Evolutionary conservation across 2,113 vertebrate genomes (phyloP), one percentile per base, ranked within the genome.

Genomic region (Typhlomys cinereus): DNA sequence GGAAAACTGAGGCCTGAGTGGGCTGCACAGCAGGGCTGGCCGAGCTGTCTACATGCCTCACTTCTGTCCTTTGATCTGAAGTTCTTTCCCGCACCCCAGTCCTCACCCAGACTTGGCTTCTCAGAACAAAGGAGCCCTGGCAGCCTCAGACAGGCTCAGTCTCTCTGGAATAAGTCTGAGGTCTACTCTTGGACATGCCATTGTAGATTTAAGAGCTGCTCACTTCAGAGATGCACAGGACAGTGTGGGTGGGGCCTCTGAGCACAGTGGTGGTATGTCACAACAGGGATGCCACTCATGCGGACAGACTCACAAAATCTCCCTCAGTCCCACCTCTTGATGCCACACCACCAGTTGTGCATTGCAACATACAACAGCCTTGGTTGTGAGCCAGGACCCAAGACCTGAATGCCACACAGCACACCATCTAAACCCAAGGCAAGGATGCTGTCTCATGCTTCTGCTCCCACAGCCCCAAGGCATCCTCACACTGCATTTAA

Each of bases 51-150:
- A 1, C 8, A 20, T 10, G 3, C 7, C 25, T 25, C 79, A 74
- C 6, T 18, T 25, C 57, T 4, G 0, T 27, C 3, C 13, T 36
- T 34, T 25, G 3, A 41, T 29, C 75, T 29, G 10, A 41, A 54
- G n/a, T 48, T 75, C 12, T 41, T 44, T 9, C 27, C 12, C 27
- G 21, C 59, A 2, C 36, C 27, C 21, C n/a, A 4, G 8, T 10
- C 1, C 6, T 17, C 27, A 44, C 23, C 36, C 17, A 34, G 36
- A 73, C 69, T 61, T 7, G 25, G 52, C 41, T 2, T 14, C 52
- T 12, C 20, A 29, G 70, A 52, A 4, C 12, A 21, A 64, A 50
- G 75, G 34, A 12, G 41, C 8, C 39, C 11, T 3, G 25, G 3
- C 7, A 15, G 71, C 17, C 9, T 7, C 64, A 7, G 8, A 71